Percentiles rank a stretch among this genome's conserved stretches.
Conservation (phyloP, 2,113 vertebrate species). For the Lagopus leucura region DNA sequence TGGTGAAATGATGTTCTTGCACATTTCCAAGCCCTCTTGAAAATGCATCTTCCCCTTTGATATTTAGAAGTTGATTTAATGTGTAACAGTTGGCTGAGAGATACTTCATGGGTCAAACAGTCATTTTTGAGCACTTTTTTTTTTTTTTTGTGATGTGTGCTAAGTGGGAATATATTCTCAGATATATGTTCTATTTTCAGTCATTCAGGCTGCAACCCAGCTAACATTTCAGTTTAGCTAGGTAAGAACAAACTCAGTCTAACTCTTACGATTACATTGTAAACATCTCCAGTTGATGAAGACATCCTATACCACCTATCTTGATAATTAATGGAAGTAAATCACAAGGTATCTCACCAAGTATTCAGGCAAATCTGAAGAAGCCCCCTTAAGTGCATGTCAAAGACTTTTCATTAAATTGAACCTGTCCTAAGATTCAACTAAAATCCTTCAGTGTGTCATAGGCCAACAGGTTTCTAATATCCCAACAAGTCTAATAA, state of each 20-base stretch:
- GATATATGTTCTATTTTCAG: not conserved
- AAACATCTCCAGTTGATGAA: not conserved
- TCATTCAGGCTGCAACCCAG: not conserved
- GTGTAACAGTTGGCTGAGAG: not conserved
- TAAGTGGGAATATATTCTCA: not conserved
- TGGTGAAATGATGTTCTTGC: not conserved
- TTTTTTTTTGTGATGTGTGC: not conserved
- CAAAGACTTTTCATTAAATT: not conserved
- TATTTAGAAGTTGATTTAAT: not conserved
- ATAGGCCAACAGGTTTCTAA: not conserved
- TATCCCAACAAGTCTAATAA: not conserved
- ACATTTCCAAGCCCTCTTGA: not conserved
- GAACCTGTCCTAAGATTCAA: not conserved
- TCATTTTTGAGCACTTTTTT: not conserved
- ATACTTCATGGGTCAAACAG: not conserved
- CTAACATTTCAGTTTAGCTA: not conserved
- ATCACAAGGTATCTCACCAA: not conserved
- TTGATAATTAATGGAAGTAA: not conserved
- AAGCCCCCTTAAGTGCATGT: not conserved
- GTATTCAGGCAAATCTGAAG: not conserved
- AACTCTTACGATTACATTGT: not conserved
- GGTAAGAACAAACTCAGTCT: not conserved
- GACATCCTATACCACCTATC: not conserved
- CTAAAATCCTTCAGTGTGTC: not conserved
- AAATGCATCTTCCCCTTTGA: accelerated